Evolutionary conservation across 2,797 vertebrate species (phyloP).

Genomic region (Galagoides demidoff): DNA sequence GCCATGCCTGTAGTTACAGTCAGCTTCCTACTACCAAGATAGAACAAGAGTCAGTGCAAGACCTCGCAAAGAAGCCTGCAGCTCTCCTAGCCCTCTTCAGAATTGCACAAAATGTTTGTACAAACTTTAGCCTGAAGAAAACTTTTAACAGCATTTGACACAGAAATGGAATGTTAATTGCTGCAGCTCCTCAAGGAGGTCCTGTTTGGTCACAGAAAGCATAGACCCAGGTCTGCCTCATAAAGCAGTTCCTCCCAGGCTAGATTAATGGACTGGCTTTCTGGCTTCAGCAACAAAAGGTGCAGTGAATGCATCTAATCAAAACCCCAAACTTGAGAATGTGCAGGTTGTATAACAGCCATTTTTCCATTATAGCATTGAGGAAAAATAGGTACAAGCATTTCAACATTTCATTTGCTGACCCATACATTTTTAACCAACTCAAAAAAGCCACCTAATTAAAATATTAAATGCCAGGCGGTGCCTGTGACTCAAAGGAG

Average conservation of each 20-base stretch:
- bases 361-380: background rate
- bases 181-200: constrained; percentile 57
- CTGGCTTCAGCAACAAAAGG: background rate
- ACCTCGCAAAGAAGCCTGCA: background rate
- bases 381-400: constrained; percentile 21
- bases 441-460: constrained; percentile 46
- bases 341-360: background rate
- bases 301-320: constrained; percentile 1
- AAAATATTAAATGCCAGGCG: background rate
- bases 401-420: constrained; percentile 61
- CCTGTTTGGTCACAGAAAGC: constrained; percentile 63
- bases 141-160: constrained; percentile 53
- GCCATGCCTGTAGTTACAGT: background rate
- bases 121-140: constrained; percentile 56
- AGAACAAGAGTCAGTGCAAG: background rate
- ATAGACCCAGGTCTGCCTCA: background rate
- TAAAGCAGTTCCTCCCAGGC: constrained; percentile 49
- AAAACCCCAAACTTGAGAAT: background rate
- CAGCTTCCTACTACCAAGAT: background rate
- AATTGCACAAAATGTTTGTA: constrained; percentile 58
- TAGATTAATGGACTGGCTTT: constrained; percentile 1
- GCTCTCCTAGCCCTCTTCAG: background rate
- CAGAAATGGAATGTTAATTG: constrained; percentile 70
- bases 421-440: constrained; percentile 52
- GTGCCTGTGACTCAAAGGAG: no score